Percentiles rank a stretch among this genome's conserved stretches.
These are phyloP conservation scores for Crotalus tigris DNA, from an alignment of 2,113 vertebrate genomes.

Conservation along the genomic window DNA sequence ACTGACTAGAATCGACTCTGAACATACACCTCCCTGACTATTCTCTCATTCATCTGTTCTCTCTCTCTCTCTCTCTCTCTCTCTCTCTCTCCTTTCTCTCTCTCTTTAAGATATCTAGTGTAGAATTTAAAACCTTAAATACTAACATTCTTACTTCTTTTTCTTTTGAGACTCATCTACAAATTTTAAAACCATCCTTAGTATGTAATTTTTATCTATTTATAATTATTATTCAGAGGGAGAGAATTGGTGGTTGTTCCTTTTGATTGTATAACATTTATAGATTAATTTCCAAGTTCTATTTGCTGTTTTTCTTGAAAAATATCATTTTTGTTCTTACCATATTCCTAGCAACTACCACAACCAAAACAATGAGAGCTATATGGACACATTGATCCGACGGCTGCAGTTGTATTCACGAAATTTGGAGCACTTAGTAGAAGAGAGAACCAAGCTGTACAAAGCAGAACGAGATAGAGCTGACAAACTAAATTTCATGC, in stretches of 20 bases:
- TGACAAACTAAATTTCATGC: conserved; percentile 93
- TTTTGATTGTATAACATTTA: conserved; percentile 24
- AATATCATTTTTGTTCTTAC: conserved; percentile 9
- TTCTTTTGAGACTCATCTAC: neutral
- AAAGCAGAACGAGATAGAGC: conserved; percentile 95
- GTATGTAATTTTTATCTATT: neutral
- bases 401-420: conserved; percentile 94
- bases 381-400: conserved; percentile 97
- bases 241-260: neutral
- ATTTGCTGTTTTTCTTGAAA: conserved; percentile 11
- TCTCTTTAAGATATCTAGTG: neutral
- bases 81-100: neutral
- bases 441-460: conserved; percentile 90
- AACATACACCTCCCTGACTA: neutral
- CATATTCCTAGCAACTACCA: conserved; percentile 80
- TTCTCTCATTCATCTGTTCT: neutral
- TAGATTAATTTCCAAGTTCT: conserved; percentile 24
- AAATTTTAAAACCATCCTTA: neutral
- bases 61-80: neutral
- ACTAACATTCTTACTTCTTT: neutral
- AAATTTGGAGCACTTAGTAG: conserved; percentile 92
- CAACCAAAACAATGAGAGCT: conserved; percentile 87
- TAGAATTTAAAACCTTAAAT: neutral
- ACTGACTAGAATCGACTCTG: neutral
- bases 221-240: neutral